Base-by-base conservation (phyloP, 2,797 vertebrate species). In the Triplophysa yarkandensis region DNA sequence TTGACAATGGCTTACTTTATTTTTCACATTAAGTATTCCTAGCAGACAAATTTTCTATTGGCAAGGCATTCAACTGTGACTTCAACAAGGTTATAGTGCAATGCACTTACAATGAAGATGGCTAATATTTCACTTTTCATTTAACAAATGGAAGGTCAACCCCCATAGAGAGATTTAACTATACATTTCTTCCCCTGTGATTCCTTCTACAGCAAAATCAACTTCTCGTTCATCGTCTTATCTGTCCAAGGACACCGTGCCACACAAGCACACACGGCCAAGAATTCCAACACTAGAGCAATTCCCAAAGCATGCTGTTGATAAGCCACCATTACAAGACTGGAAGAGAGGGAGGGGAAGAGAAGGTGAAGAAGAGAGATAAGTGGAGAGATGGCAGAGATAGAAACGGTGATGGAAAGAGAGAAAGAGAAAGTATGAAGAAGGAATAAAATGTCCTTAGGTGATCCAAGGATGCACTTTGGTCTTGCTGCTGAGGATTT, bases 291-390 rank as follows among this genome's bases (percentile, higher is more conserved):
- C 57, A 70, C 43, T 65, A 54, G 65, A 79, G 77, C 74, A 77
- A 71, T 74, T 79, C 74, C 66, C 25, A 44, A 17, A 1, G 46
- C 25, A 39, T 6, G 17, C n/a, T 46, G 67, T 70, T 44, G 73
- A 76, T 76, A 79, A 79, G 50, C 54, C 52, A 63, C 36, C 46
- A 70, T 74, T 79, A 79, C 67, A 54, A 34, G 23, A 46, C 76
- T 65, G 54, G 10, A 21, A 54, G 17, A 61, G 39, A 46, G 44
- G 61, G 11, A 68, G 54, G 34, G 17, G 34, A 3, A 60, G 55
- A 66, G 41, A 76, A 54, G 66, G 67, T 74, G 63, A 58, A 23
- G 19, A 28, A 11, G 54, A 48, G 50, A 69, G 30, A 41, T 36
- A 28, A 64, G 71, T 61, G 32, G 11, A 36, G 9, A 72, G 34